phyloP scores from a whole-genome alignment of 2,888 invertebrate species.

The Liposcelis brunnea region DNA sequence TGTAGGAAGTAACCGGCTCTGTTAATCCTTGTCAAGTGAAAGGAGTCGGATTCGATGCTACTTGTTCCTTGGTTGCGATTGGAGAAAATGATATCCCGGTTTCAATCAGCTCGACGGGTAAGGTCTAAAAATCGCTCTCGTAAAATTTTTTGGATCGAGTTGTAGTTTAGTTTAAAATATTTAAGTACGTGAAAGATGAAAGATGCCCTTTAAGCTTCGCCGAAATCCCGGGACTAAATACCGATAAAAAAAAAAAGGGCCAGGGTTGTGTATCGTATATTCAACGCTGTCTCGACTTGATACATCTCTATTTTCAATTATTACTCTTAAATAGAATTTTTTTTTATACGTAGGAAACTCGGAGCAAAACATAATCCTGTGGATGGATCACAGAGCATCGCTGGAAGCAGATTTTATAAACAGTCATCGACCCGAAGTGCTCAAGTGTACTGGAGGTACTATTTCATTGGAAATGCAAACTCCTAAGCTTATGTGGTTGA shows the following conservation, averaged over 20 bases:
- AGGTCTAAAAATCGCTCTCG: constrained; percentile 16
- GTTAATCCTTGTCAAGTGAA: constrained; percentile 40
- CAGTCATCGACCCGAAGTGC: constrained; percentile 48
- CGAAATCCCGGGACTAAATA: too few relatives aligned
- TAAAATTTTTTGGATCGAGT: too few relatives aligned
- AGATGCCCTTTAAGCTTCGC: too few relatives aligned
- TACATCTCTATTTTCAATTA: too few relatives aligned
- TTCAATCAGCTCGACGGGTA: constrained; percentile 47
- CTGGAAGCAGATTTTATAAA: constrained; percentile 69
- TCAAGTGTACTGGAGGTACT: constrained; percentile 77
- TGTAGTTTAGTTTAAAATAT: too few relatives aligned
- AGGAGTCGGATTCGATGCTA: constrained; percentile 90
- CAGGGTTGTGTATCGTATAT: too few relatives aligned
- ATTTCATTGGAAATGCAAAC: constrained; percentile 95
- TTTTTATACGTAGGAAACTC: too few relatives aligned
- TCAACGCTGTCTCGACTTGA: too few relatives aligned
- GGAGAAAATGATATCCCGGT: constrained; percentile 50
- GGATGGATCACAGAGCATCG: constrained; percentile 83
- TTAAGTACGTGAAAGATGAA: too few relatives aligned
- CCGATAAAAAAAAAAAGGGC: too few relatives aligned
- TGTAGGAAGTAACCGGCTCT: constrained; percentile 40
- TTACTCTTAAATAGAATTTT: too few relatives aligned
- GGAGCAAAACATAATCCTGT: constrained; percentile 67
- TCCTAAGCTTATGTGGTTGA: constrained; percentile 87
- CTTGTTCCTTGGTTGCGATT: constrained; percentile 77